phyloP scores from a whole-genome alignment of 2,113 vertebrate species.

The Penelope pileata region DNA sequence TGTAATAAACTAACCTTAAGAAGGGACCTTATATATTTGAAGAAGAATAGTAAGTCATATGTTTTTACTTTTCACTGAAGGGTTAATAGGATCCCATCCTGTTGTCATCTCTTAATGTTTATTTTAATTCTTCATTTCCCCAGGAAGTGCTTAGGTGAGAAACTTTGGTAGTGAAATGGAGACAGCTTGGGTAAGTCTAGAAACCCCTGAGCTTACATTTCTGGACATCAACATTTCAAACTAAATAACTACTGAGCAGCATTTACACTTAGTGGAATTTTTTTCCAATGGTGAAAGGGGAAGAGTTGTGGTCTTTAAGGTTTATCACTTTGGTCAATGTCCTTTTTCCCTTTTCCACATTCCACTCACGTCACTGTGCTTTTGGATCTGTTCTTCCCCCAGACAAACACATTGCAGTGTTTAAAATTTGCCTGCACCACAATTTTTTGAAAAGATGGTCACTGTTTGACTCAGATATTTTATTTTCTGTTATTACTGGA shows the following conservation, averaged over 20 bases:
- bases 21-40: not conserved
- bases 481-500: not conserved
- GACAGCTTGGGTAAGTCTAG: not conserved
- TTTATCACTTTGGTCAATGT: not conserved
- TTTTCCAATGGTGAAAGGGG: not conserved
- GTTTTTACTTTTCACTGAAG: not conserved
- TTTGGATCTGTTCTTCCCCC: not conserved
- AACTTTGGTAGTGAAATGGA: not conserved
- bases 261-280: not conserved
- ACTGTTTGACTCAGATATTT: not conserved
- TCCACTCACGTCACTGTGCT: not conserved
- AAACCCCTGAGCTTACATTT: not conserved
- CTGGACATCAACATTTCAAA: not conserved
- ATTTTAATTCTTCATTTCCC: slow-evolving; percentile 2
- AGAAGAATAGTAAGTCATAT: not conserved
- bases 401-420: not conserved
- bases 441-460: not conserved
- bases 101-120: not conserved
- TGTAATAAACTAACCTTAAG: not conserved
- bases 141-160: not conserved
- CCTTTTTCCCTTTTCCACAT: not conserved
- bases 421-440: not conserved
- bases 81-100: not conserved
- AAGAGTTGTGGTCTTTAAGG: not conserved
- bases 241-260: not conserved